These are phyloP conservation scores for Calliphora vicina DNA, from an alignment of 1,140 invertebrate species.

Conservation along the genomic window DNA sequence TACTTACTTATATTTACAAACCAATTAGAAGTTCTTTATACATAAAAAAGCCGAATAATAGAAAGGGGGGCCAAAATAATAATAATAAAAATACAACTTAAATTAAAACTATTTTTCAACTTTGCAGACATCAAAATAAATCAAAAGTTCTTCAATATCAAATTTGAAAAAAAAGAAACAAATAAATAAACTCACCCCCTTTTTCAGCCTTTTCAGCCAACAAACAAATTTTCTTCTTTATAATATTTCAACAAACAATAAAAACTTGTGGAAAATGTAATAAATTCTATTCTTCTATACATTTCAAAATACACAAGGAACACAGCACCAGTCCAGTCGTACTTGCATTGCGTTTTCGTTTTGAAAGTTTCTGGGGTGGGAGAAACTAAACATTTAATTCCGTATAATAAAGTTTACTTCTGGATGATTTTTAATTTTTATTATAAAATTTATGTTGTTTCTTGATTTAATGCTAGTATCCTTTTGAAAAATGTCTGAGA, in stretches of 20 bases:
- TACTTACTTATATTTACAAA: neutral
- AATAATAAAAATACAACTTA: neutral
- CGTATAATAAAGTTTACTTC: neutral
- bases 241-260: slow-evolving; percentile 6
- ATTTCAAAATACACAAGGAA: neutral
- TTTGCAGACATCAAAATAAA: slow-evolving; percentile 19
- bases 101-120: neutral
- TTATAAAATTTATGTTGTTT: neutral
- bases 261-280: slow-evolving; percentile 17
- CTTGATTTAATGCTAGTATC: too few relatives aligned
- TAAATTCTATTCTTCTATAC: neutral
- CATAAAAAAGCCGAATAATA: neutral
- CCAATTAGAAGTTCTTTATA: neutral
- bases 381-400: neutral
- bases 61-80: neutral
- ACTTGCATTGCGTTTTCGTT: too few relatives aligned
- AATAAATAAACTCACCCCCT: neutral
- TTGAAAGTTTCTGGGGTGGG: too few relatives aligned
- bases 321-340: neutral
- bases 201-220: neutral
- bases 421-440: neutral
- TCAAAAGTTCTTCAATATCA: slow-evolving; percentile 25
- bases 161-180: neutral
- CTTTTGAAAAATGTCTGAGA: too few relatives aligned
- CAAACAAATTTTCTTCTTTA: neutral